phyloP scores from a whole-genome alignment of 2,888 invertebrate species.

The Drosophila hamatofila region DNA sequence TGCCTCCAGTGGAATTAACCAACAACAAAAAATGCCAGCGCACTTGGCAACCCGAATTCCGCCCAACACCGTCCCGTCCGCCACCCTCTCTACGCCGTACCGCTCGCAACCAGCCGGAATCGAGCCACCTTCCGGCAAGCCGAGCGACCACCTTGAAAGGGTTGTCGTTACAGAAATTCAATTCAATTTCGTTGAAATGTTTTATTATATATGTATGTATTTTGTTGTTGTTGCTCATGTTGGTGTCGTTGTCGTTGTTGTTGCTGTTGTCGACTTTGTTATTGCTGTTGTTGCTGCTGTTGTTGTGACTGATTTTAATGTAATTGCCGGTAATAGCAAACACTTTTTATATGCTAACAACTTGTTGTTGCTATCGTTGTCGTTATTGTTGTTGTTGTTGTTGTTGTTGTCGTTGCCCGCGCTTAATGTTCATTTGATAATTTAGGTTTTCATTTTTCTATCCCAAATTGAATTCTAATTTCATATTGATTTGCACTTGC shows the following conservation, averaged over 20 bases:
- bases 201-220: slow-evolving; percentile 60
- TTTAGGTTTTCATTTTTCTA: slow-evolving; percentile 18
- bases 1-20: slow-evolving; percentile 45
- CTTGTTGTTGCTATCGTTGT: slow-evolving; percentile 39
- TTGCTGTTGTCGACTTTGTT: slow-evolving; percentile 17
- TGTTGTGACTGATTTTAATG: slow-evolving; percentile 65
- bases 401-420: slow-evolving; percentile 26
- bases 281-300: slow-evolving; percentile 31
- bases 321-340: slow-evolving; percentile 69
- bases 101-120: not conserved
- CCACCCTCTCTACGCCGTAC: not conserved
- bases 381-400: slow-evolving; percentile 23
- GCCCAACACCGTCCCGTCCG: not conserved
- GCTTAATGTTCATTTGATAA: slow-evolving; percentile 56
- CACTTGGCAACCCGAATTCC: slow-evolving; percentile 2
- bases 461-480: slow-evolving; percentile 60
- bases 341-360: slow-evolving; percentile 64
- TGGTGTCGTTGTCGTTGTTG: slow-evolving; percentile 12
- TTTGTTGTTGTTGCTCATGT: slow-evolving; percentile 46
- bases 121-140: not conserved
- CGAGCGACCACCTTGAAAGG: slow-evolving; percentile 58
- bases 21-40: slow-evolving; percentile 20
- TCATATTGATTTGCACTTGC: slow-evolving; percentile 45
- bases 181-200: slow-evolving; percentile 73
- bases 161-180: slow-evolving; percentile 61